Base-by-base conservation (phyloP, 2,113 vertebrate species). In the Eolophus roseicapilla region DNA sequence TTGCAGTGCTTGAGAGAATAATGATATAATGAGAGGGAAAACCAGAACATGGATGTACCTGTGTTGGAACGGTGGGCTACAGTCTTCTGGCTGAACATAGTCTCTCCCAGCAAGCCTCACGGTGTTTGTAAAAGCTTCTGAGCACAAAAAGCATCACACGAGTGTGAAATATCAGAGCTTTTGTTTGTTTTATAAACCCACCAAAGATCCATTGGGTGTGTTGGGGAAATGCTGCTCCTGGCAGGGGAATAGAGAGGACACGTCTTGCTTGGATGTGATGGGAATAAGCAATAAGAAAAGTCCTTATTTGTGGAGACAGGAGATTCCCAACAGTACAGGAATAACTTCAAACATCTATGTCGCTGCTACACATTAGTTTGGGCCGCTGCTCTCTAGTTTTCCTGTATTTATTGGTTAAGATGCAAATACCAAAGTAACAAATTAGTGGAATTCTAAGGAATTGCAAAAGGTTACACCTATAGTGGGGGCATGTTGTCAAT, bases 31-130 rank as follows among this genome's bases (percentile, higher is more conserved):
- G 9, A 4, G 23, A 27, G 41, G 27, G 3, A 2, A 13, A 39
- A 70, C 5, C 0, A 65, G 33, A 46, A 9, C 13, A 10, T 35
- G 6, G 7, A 37, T 25, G 0, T 11, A 3, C 1, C 2, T 64
- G 3, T 25, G 7, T 17, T 43, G 41, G 49, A 81, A 13, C 15
- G 20, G 12, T 1, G 18, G 44, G 46, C 53, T 78, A 6, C 86
- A 39, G 10, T 76, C 55, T 31, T 84, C 41, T 52, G 13, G 28
- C 47, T 65, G 31, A 46, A 10, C 43, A 17, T 4, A 17, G 18
- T 15, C 23, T 55, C 53, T 50, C 13, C 53, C 88, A 82, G 62
- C 52, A n/a, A 74, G 25, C 18, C 60, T 85, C 65, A 25, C 31
- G 2, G 15, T 2, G 23, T 37, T 60, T 60, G 44, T 29, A 33